Percentiles rank a stretch among this genome's conserved stretches.
phyloP scores from a whole-genome alignment of 2,113 vertebrate species.

The Hipposideros armiger region DNA sequence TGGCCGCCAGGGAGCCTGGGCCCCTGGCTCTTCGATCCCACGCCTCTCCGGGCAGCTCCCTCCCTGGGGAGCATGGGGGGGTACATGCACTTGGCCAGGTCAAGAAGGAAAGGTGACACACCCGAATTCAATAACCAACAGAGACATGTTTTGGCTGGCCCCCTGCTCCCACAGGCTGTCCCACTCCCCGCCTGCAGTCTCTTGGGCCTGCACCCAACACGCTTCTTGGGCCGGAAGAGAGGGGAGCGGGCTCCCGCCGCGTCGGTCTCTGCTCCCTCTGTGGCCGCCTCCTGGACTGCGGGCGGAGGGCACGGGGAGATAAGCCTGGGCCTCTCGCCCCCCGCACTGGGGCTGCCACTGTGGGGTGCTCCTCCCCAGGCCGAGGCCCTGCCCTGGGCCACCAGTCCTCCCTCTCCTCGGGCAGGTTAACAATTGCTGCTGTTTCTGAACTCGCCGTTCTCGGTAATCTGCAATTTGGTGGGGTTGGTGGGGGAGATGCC shows the following conservation, averaged over 20 bases:
- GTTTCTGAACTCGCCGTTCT: constrained; percentile 99
- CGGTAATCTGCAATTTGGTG: constrained; percentile 99
- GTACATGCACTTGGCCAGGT: constrained; percentile 75
- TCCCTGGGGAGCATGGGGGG: constrained; percentile 68
- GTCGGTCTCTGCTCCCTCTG: constrained; percentile 84
- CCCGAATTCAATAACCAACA: constrained; percentile 78
- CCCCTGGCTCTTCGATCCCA: neutral
- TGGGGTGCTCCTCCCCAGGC: constrained; percentile 62
- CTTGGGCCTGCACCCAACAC: constrained; percentile 78
- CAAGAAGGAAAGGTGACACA: constrained; percentile 83
- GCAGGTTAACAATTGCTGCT: constrained; percentile 97
- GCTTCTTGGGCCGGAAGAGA: constrained; percentile 42
- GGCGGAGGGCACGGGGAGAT: constrained; percentile 30
- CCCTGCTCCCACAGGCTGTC: constrained; percentile 80
- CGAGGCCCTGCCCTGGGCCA: constrained; percentile 68
- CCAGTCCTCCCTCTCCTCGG: constrained; percentile 80
- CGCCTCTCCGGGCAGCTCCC: constrained; percentile 31
- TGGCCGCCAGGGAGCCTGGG: neutral
- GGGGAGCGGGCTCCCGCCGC: constrained; percentile 70
- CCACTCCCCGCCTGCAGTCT: constrained; percentile 84
- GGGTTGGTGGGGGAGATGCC: constrained; percentile 99
- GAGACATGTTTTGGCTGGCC: constrained; percentile 58
- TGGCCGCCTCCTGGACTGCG: constrained; percentile 34
- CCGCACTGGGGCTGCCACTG: constrained; percentile 69
- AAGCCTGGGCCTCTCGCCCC: constrained; percentile 48